phyloP scores from a whole-genome alignment of 2,113 vertebrate species.

The Psammodynastes pulverulentus region DNA sequence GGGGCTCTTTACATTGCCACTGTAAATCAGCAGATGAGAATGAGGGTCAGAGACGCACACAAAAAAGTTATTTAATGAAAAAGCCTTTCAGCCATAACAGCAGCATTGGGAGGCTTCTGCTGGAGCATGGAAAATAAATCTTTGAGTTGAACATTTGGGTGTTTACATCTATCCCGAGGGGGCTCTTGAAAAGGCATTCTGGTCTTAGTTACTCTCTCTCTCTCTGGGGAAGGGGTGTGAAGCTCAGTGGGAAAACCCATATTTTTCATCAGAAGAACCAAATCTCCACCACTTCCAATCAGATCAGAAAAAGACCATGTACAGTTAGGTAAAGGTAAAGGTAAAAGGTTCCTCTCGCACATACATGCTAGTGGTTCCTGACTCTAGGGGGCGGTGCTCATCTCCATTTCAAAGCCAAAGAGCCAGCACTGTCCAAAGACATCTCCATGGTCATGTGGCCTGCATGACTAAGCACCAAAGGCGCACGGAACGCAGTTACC shows the following conservation, averaged over 20 bases:
- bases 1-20: conserved; percentile 18
- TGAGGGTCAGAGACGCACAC: conserved; percentile 21
- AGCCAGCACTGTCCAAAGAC: no score
- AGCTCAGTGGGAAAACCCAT: background rate
- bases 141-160: background rate
- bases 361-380: no score
- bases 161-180: background rate
- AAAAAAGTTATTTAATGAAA: conserved; percentile 18
- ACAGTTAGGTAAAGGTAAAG: no score
- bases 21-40: conserved; percentile 28
- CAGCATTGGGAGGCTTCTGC: background rate
- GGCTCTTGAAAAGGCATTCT: background rate
- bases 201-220: background rate
- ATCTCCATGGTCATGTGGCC: no score
- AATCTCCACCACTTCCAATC: background rate
- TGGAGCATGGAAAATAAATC: conserved; percentile 1
- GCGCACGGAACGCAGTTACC: no score
- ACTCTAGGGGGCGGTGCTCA: no score
- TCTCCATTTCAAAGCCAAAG: no score
- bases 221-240: background rate
- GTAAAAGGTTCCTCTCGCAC: no score
- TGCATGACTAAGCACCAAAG: no score
- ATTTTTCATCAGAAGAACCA: background rate
- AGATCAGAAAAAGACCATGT: background rate
- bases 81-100: conserved; percentile 6